Evolutionary conservation across 2,797 vertebrate genomes (phyloP), one percentile per base, ranked within the genome.

Genomic region (Enteromius trimaculatus): DNA sequence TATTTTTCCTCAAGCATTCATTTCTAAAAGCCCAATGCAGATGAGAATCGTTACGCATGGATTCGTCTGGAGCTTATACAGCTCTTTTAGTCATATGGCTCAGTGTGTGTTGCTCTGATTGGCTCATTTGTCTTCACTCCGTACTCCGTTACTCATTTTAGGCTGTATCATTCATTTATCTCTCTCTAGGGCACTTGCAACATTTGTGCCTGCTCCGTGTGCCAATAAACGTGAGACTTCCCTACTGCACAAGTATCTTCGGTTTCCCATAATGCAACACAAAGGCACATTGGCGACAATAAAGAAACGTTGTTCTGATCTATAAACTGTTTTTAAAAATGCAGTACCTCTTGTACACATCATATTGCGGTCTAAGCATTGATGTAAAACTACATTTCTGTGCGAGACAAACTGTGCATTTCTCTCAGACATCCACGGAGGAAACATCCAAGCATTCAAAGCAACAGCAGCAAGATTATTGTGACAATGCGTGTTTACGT

Each of bases 161-260:
- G 16, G 68, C 70, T 85, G 83, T 87, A 79, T 85, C 81, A 88
- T 86, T 88, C 81, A 88, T 89, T 69, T 64, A 16, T 88, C 49
- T 89, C 80, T 82, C 86, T 88, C 88, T 80, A 75, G 88, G 88
- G 79, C 77, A 85, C 68, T 44, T 84, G 74, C 83, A 88, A 90
- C 89, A 88, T 90, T 90, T 90, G 87, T 85, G 80, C 86, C 68
- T 83, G 83, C 74, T 87, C 51, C 82, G 44, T n/a, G 31, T 80
- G 89, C 84, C 86, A 87, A 86, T 69, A 79, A 42, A 80, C 86
- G 58, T 77, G 87, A 87, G 75, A 77, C 85, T 84, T 71, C 58
- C 80, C 26, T 49, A 79, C 70, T 83, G 85, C 58, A 58, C 10
- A 49, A 89, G 85, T 39, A 55, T 34, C 16, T 79, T 70, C 19